Percentiles rank a stretch among this genome's conserved stretches.
phyloP scores from a whole-genome alignment of 2,888 invertebrate species.

The Luperina nickerlii region DNA sequence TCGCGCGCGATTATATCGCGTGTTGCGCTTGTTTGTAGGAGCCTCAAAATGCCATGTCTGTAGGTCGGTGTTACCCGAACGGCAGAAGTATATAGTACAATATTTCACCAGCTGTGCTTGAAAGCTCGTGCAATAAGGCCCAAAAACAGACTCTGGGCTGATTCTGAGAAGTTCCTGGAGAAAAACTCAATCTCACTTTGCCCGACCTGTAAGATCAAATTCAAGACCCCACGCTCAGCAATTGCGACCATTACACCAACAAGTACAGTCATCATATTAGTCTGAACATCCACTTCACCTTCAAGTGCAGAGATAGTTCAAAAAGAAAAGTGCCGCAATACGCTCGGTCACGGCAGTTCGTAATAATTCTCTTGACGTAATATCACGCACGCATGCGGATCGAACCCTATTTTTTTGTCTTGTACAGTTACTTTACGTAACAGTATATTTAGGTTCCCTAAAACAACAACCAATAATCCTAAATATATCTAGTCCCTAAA shows the following conservation, averaged over 20 bases:
- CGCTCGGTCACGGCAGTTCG: not conserved
- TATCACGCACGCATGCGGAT: conserved; percentile 3
- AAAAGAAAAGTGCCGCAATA: not conserved
- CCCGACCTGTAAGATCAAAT: too few relatives aligned
- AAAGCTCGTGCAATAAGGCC: too few relatives aligned
- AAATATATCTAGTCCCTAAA: conserved; percentile 41
- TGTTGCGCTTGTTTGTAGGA: too few relatives aligned
- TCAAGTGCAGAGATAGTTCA: not conserved
- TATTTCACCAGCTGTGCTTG: too few relatives aligned
- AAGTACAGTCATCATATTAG: not conserved
- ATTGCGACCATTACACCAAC: not conserved
- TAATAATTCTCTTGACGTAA: conserved; percentile 15
- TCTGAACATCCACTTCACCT: not conserved
- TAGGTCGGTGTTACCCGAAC: too few relatives aligned
- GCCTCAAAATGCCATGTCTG: too few relatives aligned
- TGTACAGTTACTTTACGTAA: conserved; percentile 35
- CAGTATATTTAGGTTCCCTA: conserved; percentile 23
- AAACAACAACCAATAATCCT: conserved; percentile 31
- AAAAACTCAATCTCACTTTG: too few relatives aligned
- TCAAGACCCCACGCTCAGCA: too few relatives aligned
- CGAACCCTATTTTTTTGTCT: conserved; percentile 13
- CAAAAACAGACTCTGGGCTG: too few relatives aligned
- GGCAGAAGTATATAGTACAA: too few relatives aligned
- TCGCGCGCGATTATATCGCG: too few relatives aligned
- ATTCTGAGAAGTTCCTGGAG: too few relatives aligned